Evolutionary conservation across 1,140 invertebrate genomes (phyloP), one percentile per base, ranked within the genome.

Genomic region (Polypedilum pembai): DNA sequence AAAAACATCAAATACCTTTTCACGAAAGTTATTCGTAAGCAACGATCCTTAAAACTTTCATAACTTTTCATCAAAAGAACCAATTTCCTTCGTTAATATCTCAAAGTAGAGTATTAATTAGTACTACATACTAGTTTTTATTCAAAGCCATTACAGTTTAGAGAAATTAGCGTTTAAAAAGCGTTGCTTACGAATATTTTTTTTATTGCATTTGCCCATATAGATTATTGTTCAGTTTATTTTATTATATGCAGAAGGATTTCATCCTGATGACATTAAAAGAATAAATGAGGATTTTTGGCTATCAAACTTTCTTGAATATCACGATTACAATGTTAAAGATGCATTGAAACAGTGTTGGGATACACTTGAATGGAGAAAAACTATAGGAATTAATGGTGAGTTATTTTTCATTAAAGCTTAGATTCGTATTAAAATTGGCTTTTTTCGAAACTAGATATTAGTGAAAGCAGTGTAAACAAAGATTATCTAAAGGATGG

Each of bases 311-410:
- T 94, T 93, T 80, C 82, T 94, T 24, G 83, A 89, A 76, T 88
- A 91, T 80, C 82, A 87, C 78, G 90, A 93, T 75, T 81, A 83
- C 45, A 85, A 91, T 75, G 76, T 88, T 78, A 83, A 88, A 77
- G 79, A 86, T 74, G 86, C 93, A 0, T 81, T 91, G 0, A 86
- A 88, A 17, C 93, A 95, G 88, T 82, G 96, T 0, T 92, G 91
- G 87, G 90, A 92, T 5, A 89, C 91, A 40, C 88, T 93, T 76
- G 85, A 87, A 76, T 98, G 94, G 94, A 86, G 95, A 75, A 92
- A 90, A 83, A 88, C 89, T 45, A 88, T 90, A 78, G 89, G 89
- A 1, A 86, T 91, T 1, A 94, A 94, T 85, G 91, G 91, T 92
- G 84, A 82, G 74, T 77, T n/a, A n/a, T n/a, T n/a, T n/a, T n/a